Evolutionary conservation across 1,140 invertebrate species (phyloP), one percentile per base, ranked within the genome.

Genomic region (Drosophila bocqueti): DNA sequence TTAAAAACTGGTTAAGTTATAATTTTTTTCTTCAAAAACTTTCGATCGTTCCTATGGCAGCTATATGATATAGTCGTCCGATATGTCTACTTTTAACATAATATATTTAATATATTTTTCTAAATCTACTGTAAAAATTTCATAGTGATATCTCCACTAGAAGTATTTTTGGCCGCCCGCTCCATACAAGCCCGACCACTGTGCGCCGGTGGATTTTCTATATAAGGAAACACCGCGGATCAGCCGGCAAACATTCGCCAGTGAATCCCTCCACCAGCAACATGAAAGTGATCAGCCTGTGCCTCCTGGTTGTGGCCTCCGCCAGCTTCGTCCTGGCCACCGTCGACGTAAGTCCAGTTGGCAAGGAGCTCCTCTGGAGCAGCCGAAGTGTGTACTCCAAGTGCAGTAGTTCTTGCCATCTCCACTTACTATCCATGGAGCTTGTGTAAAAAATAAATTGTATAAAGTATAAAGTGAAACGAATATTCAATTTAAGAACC

Each of bases 201-300:
- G n/a, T n/a, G n/a, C 34, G 6, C 36, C 21, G 0, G 2, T 11
- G 29, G 13, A 26, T 52, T 38, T 38, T 59, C 67, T 68, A 74
- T 85, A 81, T 85, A 84, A 85, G 66, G 66, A 45, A 26, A 45
- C 10, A 3, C n/a, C 50, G 24, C 16, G 52, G 55, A 40, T 47
- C 52, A 36, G 13, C 13, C 1, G 34, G 16, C 62, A 21, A 68
- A 69, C 73, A 84, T 47, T 77, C 60, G 34, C n/a, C 47, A 54
- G 61, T 46, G 38, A 62, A 72, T 16, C 18, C 18, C 42, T 26
- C 46, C 10, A 31, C 31, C 31, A 62, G 29, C 64, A 84, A 68
- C 59, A 90, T 81, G 85, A 85, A 72, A 78, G 52, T 57, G 26
- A 61, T 81, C 45, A 84, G 59, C 5, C 42, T 89, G 13, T 81